A percentile compares a stretch with the other conserved stretches of the same genome.
These are phyloP conservation scores for Drosophila kuntzei DNA, from an alignment of 2,888 invertebrate genomes.

Conservation along the genomic window DNA sequence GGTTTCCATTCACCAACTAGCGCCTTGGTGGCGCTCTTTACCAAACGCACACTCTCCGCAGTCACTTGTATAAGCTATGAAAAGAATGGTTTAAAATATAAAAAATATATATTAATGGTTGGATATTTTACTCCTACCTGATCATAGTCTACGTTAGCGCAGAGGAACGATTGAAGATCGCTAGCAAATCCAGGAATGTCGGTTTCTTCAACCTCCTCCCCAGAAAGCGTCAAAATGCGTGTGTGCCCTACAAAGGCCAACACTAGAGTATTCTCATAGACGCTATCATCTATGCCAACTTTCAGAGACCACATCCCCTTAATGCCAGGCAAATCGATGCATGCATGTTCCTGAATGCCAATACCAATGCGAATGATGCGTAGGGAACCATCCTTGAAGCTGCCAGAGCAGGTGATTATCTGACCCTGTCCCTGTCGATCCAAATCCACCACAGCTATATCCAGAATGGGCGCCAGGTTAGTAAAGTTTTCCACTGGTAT, in stretches of 20 bases:
- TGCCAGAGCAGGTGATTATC: slow-evolving; percentile 98
- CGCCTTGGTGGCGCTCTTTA: slow-evolving; percentile 89
- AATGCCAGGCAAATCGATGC: slow-evolving; percentile 97
- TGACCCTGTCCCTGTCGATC: slow-evolving; percentile 99
- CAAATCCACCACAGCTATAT: slow-evolving; percentile 98
- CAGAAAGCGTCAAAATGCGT: slow-evolving; percentile 93
- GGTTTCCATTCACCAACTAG: slow-evolving; percentile 91
- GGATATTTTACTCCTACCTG: slow-evolving; percentile 87
- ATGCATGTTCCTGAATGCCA: slow-evolving; percentile 99
- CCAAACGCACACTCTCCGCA: slow-evolving; percentile 90
- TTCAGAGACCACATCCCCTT: slow-evolving; percentile 99
- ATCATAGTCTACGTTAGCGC: slow-evolving; percentile 94
- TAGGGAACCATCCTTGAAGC: slow-evolving; percentile 98
- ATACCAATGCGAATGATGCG: slow-evolving; percentile 98
- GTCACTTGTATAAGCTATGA: slow-evolving; percentile 89
- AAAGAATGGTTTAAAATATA: neutral
- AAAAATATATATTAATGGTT: no score
- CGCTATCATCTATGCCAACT: slow-evolving; percentile 88
- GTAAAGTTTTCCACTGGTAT: slow-evolving; percentile 98
- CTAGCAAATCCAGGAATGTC: slow-evolving; percentile 96
- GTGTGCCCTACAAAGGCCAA: slow-evolving; percentile 99
- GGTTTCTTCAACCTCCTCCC: slow-evolving; percentile 99
- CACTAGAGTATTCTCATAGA: slow-evolving; percentile 94
- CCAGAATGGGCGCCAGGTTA: slow-evolving; percentile 98
- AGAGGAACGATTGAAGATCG: slow-evolving; percentile 97